phyloP scores from a whole-genome alignment of 2,797 vertebrate species.

The Coracias cyanogaster region DNA sequence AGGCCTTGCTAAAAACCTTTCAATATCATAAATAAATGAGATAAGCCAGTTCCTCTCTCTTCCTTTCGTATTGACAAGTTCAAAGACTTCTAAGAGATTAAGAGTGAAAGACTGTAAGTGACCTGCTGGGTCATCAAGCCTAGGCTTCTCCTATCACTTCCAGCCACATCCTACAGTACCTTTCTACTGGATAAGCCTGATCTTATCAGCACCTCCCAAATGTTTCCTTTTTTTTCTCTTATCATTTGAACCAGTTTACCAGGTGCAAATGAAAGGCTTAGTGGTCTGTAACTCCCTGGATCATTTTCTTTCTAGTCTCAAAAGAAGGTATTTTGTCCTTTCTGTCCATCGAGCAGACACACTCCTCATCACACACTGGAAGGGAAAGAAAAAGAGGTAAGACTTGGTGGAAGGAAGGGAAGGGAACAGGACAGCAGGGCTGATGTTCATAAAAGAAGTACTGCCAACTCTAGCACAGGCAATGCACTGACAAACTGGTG shows the following conservation, averaged over 20 bases:
- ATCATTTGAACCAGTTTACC: conserved; percentile 54
- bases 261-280: conserved; percentile 47
- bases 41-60: conserved; percentile 51
- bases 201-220: conserved; percentile 57
- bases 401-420: neutral
- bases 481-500: neutral
- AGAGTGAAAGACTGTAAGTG: conserved; percentile 47
- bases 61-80: conserved; percentile 39
- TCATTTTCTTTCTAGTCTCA: conserved; percentile 23
- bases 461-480: neutral
- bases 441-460: neutral
- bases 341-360: neutral
- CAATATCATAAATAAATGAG: conserved; percentile 42
- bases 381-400: neutral
- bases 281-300: conserved; percentile 12
- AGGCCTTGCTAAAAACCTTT: conserved; percentile 31
- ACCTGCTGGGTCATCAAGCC: conserved; percentile 59
- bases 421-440: neutral
- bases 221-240: conserved; percentile 38
- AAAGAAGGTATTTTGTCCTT: neutral
- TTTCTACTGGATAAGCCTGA: conserved; percentile 65
- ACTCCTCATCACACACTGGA: neutral
- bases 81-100: conserved; percentile 66
- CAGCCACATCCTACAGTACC: conserved; percentile 45
- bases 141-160: conserved; percentile 55